phyloP scores from a whole-genome alignment of 1,140 invertebrate species.

The Aphaenogaster rudis region DNA sequence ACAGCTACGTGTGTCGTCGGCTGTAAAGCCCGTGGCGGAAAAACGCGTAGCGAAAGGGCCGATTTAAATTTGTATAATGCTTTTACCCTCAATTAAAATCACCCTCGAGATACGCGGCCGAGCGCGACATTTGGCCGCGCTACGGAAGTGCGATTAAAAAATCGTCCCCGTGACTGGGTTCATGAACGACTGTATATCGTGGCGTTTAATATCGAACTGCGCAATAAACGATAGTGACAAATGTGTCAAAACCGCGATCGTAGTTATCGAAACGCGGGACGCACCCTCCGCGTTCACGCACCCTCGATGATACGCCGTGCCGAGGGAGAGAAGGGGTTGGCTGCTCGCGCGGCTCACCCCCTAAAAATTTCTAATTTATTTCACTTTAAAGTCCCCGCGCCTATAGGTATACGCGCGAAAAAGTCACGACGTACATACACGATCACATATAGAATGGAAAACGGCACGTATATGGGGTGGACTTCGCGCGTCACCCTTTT shows the following conservation, averaged over 20 bases:
- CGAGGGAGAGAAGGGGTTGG: conserved; percentile 61
- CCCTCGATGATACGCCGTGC: conserved; percentile 32
- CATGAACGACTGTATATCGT: conserved; percentile 64
- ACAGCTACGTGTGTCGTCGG: neutral
- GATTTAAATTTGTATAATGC: conserved; percentile 46
- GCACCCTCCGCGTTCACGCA: conserved; percentile 37
- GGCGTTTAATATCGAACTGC: conserved; percentile 64
- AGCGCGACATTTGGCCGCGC: conserved; percentile 51
- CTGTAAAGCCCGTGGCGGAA: conserved; percentile 6
- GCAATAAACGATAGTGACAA: conserved; percentile 74
- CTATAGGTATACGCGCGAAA: conserved; percentile 68
- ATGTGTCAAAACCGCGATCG: conserved; percentile 73
- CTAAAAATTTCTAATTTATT: conserved; percentile 82
- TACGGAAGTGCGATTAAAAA: conserved; percentile 61
- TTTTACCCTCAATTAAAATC: conserved; percentile 58
- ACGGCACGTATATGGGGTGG: conserved; percentile 69
- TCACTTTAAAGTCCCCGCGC: conserved; percentile 84
- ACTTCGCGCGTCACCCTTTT: conserved; percentile 76
- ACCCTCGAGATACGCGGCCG: conserved; percentile 42
- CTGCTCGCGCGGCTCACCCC: conserved; percentile 17
- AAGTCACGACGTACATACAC: conserved; percentile 69
- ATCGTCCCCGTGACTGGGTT: conserved; percentile 54
- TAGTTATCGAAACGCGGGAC: conserved; percentile 61
- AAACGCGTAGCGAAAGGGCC: conserved; percentile 48
- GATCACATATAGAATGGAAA: conserved; percentile 61